Conservation (phyloP, 2,797 vertebrate genomes). For the Argya squamiceps region DNA sequence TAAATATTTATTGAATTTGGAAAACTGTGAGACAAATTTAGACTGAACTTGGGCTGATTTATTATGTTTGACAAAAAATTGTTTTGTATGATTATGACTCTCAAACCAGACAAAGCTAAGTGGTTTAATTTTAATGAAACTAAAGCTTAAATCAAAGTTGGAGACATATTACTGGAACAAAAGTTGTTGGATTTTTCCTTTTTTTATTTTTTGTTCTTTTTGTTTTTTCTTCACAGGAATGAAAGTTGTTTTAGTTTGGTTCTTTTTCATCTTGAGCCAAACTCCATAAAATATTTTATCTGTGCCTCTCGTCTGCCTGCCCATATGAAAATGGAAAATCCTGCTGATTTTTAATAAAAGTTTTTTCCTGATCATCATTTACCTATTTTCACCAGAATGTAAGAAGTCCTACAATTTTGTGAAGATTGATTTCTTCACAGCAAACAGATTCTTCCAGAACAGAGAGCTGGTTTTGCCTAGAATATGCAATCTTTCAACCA, state of each 20-base stretch:
- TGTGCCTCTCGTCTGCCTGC: not conserved
- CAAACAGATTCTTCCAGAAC: not conserved
- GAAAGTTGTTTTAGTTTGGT: constrained; percentile 20
- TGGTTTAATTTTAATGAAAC: constrained; percentile 51
- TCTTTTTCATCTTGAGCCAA: constrained; percentile 42
- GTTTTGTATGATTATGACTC: constrained; percentile 20
- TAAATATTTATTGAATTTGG: constrained; percentile 59
- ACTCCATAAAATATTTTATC: constrained; percentile 33
- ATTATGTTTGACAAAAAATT: constrained; percentile 54
- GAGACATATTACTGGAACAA: constrained; percentile 12
- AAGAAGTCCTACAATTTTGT: not conserved
- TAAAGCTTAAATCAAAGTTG: constrained; percentile 45
- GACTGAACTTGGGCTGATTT: constrained; percentile 1
- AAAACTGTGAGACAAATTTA: constrained; percentile 59
- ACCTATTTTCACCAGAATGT: not conserved
- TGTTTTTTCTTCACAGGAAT: not conserved
- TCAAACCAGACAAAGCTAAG: constrained; percentile 47
- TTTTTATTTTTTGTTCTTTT: not conserved
- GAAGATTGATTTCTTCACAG: not conserved
- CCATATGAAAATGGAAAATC: not conserved
- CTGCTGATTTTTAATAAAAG: not conserved
- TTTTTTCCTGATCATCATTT: not conserved
- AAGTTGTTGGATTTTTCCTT: not conserved
- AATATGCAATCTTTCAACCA: not conserved
- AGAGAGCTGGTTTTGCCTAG: not conserved